Base-by-base conservation (phyloP, 2,888 invertebrate genomes). In the Parelbella ahira region DNA sequence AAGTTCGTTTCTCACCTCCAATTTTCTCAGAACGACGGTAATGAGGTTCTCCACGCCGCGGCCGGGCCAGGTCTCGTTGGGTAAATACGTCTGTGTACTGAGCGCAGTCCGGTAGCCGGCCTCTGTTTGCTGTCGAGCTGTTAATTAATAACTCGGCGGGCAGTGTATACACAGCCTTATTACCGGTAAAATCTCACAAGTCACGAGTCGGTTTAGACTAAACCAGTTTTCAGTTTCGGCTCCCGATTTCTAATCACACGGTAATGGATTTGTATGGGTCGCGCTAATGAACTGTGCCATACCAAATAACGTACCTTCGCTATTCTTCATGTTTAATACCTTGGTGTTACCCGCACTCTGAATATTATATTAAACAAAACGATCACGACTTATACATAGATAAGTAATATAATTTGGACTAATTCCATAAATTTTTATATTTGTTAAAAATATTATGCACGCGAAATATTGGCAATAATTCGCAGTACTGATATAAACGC, bases 41-140 rank as follows among this genome's bases (percentile, higher is more conserved):
- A 86, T 86, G 84, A 84, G 83, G 74, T 76, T 81, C 81, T 74
- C 71, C 76, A 74, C 68, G 72, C 72, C 75, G 75, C 71, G n/a
- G n/a, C n/a, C 63, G 68, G 62, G 43, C 69, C 68, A 63, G 75
- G 76, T 72, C 79, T 68, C 75, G 65, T 61, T 69, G 66, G 60
- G 70, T 67, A 81, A 86, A 86, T 56, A 65, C 47, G 51, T 56
- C 64, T 87, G 84, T 86, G 76, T 86, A 59, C 77, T 53, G 41
- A 82, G 86, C 80, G 83, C 83, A 78, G 72, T 60, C 72, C 86
- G 61, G 86, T 84, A 87, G 86, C 86, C 69, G 67, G 71, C 65
- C 69, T 68, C 76, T 86, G 81, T 86, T 87, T 87, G 76, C 83
- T 84, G 86, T 86, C 86, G 83, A 87, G 79, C 80, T 84, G 86